Base-by-base conservation (phyloP, 92 coral and sea anemone genomes). In the Meandrina meandrites region DNA sequence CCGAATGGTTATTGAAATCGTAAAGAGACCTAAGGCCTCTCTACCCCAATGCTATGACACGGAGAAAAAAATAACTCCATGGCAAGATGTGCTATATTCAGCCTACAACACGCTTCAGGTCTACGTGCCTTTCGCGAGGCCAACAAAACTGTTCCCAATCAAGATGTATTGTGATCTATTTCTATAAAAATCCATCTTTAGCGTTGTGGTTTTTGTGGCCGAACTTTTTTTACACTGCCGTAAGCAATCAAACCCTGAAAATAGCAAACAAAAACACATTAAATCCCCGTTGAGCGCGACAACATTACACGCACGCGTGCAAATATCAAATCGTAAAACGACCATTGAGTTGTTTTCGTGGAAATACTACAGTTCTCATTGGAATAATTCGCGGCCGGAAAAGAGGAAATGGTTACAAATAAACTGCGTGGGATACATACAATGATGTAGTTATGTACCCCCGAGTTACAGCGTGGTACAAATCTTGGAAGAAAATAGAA, bases 311-410 rank as follows among this genome's bases (percentile, higher is more conserved):
- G 45, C 78, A 70, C 86, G 78, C 78, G 28, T 69, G 15, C 19
- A 80, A 31, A 17, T 60, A 35, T 13, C 32, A 17, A 36, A 22
- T 37, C 53, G 42, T 21, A 51, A 24, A 37, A 37, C 76, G 22
- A 17, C 47, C 16, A 1, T 67, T 17, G 18, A 27, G 31, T 69
- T 70, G 50, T 70, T 82, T 82, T 48, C 68, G 60, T 51, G 68
- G 48, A 42, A 82, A 82, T 30, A 48, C 3, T 57, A 28, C 34
- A 28, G 71, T 14, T 66, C 64, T 37, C 53, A 34, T 16, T 30
- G 32, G 14, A 21, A 17, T 35, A 30, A 82, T 32, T 82, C 16
- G 31, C 45, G n/a, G 27, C 86, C 86, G 86, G 86, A 82, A 69
- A 34, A 35, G 50, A 82, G 86, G 50, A 68, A 70, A 35, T 28